A percentile compares a stretch with the other conserved stretches of the same genome.
phyloP scores from a whole-genome alignment of 2,113 vertebrate genomes.

The Corythaeola cristata region DNA sequence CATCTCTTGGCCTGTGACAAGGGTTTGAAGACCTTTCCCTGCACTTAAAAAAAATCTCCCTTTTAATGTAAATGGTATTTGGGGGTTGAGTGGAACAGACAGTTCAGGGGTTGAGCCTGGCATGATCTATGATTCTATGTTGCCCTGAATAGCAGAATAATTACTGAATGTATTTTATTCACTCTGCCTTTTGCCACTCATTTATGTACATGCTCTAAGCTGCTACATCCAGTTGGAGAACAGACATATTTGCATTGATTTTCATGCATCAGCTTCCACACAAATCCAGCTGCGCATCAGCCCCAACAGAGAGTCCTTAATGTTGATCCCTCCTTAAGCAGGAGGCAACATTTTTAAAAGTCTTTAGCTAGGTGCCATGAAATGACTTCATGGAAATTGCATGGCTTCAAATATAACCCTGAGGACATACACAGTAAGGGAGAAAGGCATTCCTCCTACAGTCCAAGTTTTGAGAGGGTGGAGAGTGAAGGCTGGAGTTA shows the following conservation, averaged over 20 bases:
- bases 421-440: background rate
- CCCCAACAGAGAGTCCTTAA: background rate
- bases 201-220: background rate
- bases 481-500: background rate
- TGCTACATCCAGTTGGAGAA: background rate
- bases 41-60: background rate
- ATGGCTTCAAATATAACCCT: background rate
- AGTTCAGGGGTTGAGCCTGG: background rate
- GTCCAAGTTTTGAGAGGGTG: background rate
- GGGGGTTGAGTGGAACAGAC: background rate
- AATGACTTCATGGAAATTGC: constrained; percentile 9
- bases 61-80: background rate
- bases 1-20: background rate
- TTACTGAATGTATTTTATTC: background rate
- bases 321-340: background rate
- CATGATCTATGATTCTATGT: too few species aligned
- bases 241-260: background rate
- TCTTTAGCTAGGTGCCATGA: background rate
- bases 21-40: background rate
- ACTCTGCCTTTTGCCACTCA: background rate
- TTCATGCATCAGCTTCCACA: background rate
- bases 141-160: background rate
- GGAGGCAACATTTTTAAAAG: background rate
- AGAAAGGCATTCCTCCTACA: constrained; percentile 3
- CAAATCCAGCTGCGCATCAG: background rate